phyloP scores from a whole-genome alignment of 2,797 vertebrate genomes.

The Sebastes cheni region DNA sequence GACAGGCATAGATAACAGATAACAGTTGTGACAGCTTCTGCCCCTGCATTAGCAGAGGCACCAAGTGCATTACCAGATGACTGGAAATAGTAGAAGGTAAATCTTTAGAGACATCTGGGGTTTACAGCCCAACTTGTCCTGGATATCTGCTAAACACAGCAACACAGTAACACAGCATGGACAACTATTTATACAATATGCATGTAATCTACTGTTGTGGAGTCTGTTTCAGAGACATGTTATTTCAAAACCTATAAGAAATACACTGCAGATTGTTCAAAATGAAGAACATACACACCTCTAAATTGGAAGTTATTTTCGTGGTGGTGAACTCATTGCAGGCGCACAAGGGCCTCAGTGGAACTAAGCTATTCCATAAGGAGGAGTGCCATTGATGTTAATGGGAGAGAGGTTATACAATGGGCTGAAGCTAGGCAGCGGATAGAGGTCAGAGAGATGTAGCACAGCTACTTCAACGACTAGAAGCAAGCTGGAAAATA shows the following conservation, averaged over 20 bases:
- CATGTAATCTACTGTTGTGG: neutral
- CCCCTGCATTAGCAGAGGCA: conserved; percentile 30
- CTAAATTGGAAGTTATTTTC: conserved; percentile 51
- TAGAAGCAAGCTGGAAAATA: conserved; percentile 9
- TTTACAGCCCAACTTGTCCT: conserved; percentile 18
- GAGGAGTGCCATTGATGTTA: conserved; percentile 46
- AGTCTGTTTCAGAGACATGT: neutral
- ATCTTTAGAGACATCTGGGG: conserved; percentile 51
- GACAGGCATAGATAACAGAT: conserved; percentile 59
- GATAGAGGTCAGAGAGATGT: conserved; percentile 46
- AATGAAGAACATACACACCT: neutral
- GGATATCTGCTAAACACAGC: neutral
- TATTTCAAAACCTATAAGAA: neutral
- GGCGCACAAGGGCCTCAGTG: conserved; percentile 43
- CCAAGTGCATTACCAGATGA: conserved; percentile 67
- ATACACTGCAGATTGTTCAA: neutral
- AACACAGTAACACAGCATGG: neutral
- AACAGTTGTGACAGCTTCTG: conserved; percentile 55
- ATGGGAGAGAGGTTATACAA: conserved; percentile 49
- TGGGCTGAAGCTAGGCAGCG: conserved; percentile 18
- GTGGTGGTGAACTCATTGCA: conserved; percentile 53
- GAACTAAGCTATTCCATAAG: conserved; percentile 69
- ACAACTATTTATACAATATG: neutral
- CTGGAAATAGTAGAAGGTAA: conserved; percentile 46
- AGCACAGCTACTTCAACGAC: conserved; percentile 26